These are phyloP conservation scores for Acanthornis magna DNA, from an alignment of 2,797 vertebrate genomes.

Conservation along the genomic window DNA sequence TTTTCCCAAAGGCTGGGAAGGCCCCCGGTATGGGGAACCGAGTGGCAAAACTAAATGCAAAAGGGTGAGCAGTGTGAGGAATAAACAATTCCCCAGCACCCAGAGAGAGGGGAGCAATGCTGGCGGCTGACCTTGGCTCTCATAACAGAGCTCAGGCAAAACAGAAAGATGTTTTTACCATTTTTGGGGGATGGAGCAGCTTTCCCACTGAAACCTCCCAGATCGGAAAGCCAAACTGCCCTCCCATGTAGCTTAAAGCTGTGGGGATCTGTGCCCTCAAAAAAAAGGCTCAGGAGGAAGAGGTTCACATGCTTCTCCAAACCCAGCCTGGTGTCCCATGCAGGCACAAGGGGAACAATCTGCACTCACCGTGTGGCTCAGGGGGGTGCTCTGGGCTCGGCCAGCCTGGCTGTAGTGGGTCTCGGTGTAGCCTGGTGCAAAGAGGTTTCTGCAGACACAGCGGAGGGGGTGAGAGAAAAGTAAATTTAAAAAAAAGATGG, in stretches of 20 bases:
- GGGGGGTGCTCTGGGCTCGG: conserved; percentile 72
- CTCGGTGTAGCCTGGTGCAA: conserved; percentile 89
- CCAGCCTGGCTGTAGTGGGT: conserved; percentile 85
- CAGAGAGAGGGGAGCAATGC: background rate
- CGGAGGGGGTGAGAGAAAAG: background rate
- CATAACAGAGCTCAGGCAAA: background rate
- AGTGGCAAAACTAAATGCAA: background rate
- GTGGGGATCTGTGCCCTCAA: background rate
- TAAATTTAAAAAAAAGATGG: rapidly evolving
- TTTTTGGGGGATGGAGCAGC: background rate
- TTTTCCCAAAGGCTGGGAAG: background rate
- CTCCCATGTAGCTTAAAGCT: background rate
- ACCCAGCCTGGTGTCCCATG: background rate
- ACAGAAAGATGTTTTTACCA: background rate
- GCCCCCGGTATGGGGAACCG: background rate
- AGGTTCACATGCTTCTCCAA: background rate
- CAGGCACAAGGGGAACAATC: rapidly evolving
- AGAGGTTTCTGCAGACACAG: conserved; percentile 81
- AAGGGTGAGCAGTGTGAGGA: background rate
- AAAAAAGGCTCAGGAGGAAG: background rate
- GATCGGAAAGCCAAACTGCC: background rate
- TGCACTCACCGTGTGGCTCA: conserved; percentile 78
- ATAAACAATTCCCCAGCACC: background rate
- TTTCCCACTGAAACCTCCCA: background rate
- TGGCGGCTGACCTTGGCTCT: background rate